Base-by-base conservation (phyloP, 2,113 vertebrate species). In the Lates calcarifer region DNA sequence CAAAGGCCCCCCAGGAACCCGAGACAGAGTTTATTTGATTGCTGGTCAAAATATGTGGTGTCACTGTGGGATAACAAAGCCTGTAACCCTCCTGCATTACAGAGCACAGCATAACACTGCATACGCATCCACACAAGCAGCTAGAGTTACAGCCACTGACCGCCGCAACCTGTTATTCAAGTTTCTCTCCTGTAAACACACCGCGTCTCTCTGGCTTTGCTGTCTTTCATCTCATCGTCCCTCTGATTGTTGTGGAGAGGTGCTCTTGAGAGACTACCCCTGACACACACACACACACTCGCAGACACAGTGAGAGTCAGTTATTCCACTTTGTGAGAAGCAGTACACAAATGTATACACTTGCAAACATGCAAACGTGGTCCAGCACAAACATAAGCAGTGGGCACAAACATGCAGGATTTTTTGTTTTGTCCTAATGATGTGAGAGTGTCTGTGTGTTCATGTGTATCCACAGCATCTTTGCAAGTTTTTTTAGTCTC, bases 161-260 rank as follows among this genome's bases (percentile, higher is more conserved):
- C 85, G 56, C 85, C 83, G 15, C 83, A 77, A 69, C 80, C 77
- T 82, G 84, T 84, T 81, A 85, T 90, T 90, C 81, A 83, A 89
- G 86, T 82, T 63, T 45, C 47, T 69, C 81, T 71, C 47, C 77
- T 58, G 57, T 91, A 94, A 91, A 94, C 92, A 93, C 26, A 29
- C 62, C 3, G 58, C 79, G 58, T 90, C 88, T 79, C 85, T 56
- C 60, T 58, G 73, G 37, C 81, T 73, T 45, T 7, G 20, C 64
- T n/a, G 63, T 10, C 89, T 92, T 93, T 93, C 89, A 91, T 92
- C 90, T 85, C 76, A 31, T 31, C 75, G 53, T 61, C 58, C 28
- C 33, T 75, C 74, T 89, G 91, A 93, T 83, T 89, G 83, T 89
- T 91, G 90, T 86, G 88, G 86, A 87, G 87, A 87, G 74, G 74